Conservation (phyloP, 2,888 invertebrate species). For the Fabriciana adippe region DNA sequence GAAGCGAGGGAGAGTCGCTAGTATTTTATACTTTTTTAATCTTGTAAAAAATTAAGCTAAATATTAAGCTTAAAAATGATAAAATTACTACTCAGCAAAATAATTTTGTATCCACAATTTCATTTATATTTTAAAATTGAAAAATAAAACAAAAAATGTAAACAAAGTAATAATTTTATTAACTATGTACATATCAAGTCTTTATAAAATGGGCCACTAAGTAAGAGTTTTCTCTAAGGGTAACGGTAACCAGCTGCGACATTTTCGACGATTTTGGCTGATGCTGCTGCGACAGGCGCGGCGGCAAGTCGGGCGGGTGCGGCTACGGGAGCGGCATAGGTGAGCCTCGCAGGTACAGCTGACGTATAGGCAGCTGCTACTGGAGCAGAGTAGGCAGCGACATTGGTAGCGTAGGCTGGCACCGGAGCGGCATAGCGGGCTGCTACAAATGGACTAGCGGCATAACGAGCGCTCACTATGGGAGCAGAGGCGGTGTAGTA, state of each 20-base stretch:
- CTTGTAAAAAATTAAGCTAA: no score
- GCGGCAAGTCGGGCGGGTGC: slow-evolving; percentile 28
- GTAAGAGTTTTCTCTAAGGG: slow-evolving; percentile 57
- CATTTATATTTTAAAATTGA: neutral
- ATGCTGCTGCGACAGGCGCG: slow-evolving; percentile 60
- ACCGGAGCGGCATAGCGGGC: slow-evolving; percentile 30
- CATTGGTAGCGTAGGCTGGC: slow-evolving; percentile 14
- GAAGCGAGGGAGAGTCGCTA: no score
- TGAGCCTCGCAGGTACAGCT: slow-evolving; percentile 18
- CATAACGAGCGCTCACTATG: neutral
- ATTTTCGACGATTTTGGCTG: slow-evolving; percentile 84
- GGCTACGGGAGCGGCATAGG: slow-evolving; percentile 34
- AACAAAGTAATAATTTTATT: slow-evolving; percentile 42
- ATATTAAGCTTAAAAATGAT: no score
- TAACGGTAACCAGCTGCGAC: slow-evolving; percentile 69
- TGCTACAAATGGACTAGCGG: slow-evolving; percentile 13
- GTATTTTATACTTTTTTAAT: no score
- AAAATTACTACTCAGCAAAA: no score
- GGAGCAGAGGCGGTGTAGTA: slow-evolving; percentile 16
- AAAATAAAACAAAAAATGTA: slow-evolving; percentile 9
- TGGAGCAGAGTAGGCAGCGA: slow-evolving; percentile 20
- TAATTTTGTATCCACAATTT: no score
- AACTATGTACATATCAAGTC: slow-evolving; percentile 70
- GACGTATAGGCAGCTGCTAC: slow-evolving; percentile 34
- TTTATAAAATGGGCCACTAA: slow-evolving; percentile 59